These are phyloP conservation scores for Bos indicus DNA, from an alignment of 2,113 vertebrate species.

Conservation along the genomic window DNA sequence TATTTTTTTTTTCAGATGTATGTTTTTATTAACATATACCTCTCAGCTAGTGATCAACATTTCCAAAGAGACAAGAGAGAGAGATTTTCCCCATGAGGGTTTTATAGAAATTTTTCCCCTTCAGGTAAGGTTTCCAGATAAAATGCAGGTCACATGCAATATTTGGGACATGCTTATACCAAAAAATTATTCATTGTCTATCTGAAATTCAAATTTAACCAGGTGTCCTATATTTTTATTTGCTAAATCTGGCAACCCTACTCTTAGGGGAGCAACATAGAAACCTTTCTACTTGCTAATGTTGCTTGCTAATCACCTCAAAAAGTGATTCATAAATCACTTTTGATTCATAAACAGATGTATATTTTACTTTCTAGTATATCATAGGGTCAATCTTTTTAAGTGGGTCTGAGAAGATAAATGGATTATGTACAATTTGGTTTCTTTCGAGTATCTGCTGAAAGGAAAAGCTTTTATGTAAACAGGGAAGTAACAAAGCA, in stretches of 20 bases:
- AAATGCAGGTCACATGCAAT: neutral
- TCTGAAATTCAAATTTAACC: neutral
- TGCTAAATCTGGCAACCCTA: neutral
- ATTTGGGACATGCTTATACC: neutral
- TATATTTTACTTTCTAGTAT: neutral
- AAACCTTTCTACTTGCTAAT: neutral
- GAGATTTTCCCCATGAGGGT: neutral
- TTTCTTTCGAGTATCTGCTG: constrained; percentile 22
- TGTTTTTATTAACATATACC: neutral
- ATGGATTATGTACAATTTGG: neutral
- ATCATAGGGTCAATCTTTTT: neutral
- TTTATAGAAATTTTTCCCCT: neutral
- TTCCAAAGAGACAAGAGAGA: neutral
- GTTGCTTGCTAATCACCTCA: constrained; percentile 13
- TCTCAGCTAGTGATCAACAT: neutral
- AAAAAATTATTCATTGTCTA: neutral
- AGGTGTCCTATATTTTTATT: neutral
- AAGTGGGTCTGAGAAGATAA: constrained; percentile 44
- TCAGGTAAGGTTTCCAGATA: neutral
- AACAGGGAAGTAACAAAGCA: neutral
- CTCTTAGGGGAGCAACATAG: neutral
- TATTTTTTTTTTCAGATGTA: neutral
- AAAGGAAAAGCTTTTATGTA: neutral
- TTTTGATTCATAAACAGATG: neutral
- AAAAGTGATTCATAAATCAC: neutral